Base-by-base conservation (phyloP, 2,797 vertebrate species). In the Perdix hodgsoniae region DNA sequence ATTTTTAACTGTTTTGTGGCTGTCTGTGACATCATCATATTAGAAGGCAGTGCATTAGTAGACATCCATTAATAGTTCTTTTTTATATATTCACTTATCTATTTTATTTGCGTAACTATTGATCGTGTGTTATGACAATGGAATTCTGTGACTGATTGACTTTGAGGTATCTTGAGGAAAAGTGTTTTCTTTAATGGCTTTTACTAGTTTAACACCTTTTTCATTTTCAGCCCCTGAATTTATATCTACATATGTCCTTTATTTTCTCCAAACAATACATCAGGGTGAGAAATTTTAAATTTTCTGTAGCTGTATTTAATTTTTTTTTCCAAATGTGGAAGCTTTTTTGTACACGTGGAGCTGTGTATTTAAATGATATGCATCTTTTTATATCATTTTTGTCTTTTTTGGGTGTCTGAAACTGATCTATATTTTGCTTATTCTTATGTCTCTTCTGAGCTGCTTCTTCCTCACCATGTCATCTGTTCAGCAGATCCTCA, bases 351-450 rank as follows among this genome's bases (percentile, higher is more conserved):
- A 79, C 33, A 22, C 19, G 3, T 74, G 61, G 35, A 35, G 22
- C 26, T n/a, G 27, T 35, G 13, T 29, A 69, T 84, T 69, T 44
- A 85, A 88, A 66, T 39, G 8, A 78, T 31, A 71, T 42, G 12
- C 52, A 13, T 64, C 50, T 84, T 16, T 37, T 59, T 59, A 75
- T 75, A 22, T 29, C 59, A 69, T 4, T 2, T 83, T 78, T 15
- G 2, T 23, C 93, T 97, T 94, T 91, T 86, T 27, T 13, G 16
- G 77, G 21, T 85, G 81, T 93, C 88, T 93, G 80, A 91, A 95
- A 97, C 93, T 78, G 80, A 80, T 95, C 93, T 93, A 63, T 94
- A 95, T 96, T 94, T 91, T 83, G 14, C 39, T 76, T 90, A 89
- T 84, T 78, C 78, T 74, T 89, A 85, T 85, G 86, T 94, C 83